Conservation (phyloP, 2,888 invertebrate genomes). For the Andricus curvator region DNA sequence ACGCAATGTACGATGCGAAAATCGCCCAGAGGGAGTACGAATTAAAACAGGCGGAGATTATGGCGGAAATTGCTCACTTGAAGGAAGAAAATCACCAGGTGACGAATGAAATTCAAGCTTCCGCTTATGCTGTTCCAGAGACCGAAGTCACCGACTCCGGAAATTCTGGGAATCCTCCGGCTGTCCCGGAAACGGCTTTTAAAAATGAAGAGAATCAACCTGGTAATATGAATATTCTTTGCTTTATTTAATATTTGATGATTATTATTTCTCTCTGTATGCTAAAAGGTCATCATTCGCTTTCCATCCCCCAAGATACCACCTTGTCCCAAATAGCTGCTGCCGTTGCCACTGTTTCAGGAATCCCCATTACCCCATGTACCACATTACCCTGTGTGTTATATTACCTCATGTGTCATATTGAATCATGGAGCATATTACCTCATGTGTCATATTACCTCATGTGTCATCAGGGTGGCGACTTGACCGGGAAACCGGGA, state of each 20-base stretch:
- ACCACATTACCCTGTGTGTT: too few relatives aligned
- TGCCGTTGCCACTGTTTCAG: too few relatives aligned
- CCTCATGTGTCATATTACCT: too few relatives aligned
- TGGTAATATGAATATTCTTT: constrained; percentile 40
- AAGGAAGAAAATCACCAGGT: constrained; percentile 46
- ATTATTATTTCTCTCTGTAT: too few relatives aligned
- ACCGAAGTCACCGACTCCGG: constrained; percentile 37
- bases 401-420: too few relatives aligned
- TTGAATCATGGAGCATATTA: too few relatives aligned
- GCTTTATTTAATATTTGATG: background rate
- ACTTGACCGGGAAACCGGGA: too few relatives aligned
- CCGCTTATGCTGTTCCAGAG: constrained; percentile 43
- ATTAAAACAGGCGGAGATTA: constrained; percentile 79
- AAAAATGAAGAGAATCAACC: constrained; percentile 42
- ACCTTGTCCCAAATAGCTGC: too few relatives aligned
- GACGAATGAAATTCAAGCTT: constrained; percentile 20
- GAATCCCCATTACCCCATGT: too few relatives aligned
- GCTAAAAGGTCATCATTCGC: too few relatives aligned
- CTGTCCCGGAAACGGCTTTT: constrained; percentile 33
- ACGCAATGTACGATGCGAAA: constrained; percentile 64
- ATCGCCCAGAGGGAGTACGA: constrained; percentile 78
- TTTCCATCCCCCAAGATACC: too few relatives aligned
- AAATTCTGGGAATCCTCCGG: constrained; percentile 9
- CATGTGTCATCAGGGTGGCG: too few relatives aligned
- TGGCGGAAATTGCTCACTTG: constrained; percentile 52